Conservation (phyloP, 2,797 vertebrate species). For the Halcyon badia region DNA sequence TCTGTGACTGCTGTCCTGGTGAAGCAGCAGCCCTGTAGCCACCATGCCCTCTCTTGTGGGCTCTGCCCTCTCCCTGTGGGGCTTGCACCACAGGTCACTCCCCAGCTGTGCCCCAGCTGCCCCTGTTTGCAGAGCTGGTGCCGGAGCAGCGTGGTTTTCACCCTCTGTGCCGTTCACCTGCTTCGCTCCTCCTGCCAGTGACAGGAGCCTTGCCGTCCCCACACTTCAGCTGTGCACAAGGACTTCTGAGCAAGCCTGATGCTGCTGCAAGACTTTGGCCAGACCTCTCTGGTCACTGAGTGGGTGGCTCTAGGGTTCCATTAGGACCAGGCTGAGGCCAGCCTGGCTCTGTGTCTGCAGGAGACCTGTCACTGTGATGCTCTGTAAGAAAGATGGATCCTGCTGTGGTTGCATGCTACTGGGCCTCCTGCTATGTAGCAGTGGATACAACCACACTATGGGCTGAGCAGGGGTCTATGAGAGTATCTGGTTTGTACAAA, state of each 20-base stretch:
- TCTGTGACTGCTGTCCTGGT: rapidly evolving
- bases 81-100: neutral
- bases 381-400: neutral
- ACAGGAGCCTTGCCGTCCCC: rapidly evolving
- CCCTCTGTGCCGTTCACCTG: neutral
- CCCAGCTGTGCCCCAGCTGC: rapidly evolving
- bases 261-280: rapidly evolving
- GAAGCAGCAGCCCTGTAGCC: neutral
- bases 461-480: neutral
- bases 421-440: neutral
- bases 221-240: rapidly evolving
- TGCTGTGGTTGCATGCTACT: too few species aligned
- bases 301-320: neutral
- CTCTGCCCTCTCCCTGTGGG: neutral
- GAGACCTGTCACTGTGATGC: neutral
- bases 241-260: neutral
- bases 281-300: rapidly evolving
- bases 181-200: neutral
- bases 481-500: neutral
- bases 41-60: rapidly evolving
- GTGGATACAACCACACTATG: rapidly evolving
- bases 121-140: neutral
- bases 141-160: neutral
- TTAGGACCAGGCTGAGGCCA: neutral
- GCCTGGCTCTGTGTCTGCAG: neutral